Base-by-base conservation (phyloP, 2,113 vertebrate genomes). In the Tretioscincus oriximinensis region DNA sequence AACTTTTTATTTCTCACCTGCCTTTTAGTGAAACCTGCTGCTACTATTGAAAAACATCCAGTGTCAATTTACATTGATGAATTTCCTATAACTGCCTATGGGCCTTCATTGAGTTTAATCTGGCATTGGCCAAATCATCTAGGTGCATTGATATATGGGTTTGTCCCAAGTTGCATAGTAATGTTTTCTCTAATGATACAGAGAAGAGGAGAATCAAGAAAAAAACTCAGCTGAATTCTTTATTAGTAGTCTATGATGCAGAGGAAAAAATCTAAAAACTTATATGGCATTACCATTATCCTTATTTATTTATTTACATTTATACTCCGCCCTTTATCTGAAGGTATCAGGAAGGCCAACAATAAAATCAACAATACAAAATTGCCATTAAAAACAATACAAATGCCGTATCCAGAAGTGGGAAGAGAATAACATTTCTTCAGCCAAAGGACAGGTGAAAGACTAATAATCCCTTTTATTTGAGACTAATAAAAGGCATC, bases 261-360 rank as follows among this genome's bases (percentile, higher is more conserved):
- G 0, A 61, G 49, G 74, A 61, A 85, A 20, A 0, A 60, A 41
- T 0, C n/a, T 0, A 3, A 10, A 14, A 54, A 3, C 21, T 67
- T 26, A 4, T 2, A 54, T 18, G 22, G 12, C 12, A 21, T 47
- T 70, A 9, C 3, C 79, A 61, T 4, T n/a, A n/a, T n/a, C n/a
- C n/a, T n/a, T n/a, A n/a, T n/a, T n/a, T n/a, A n/a, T n/a, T n/a
- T n/a, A n/a, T n/a, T n/a, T n/a, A n/a, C n/a, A n/a, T n/a, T n/a
- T n/a, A n/a, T n/a, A n/a, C n/a, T n/a, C n/a, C n/a, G n/a, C n/a
- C n/a, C n/a, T n/a, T n/a, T n/a, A n/a, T n/a, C n/a, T n/a, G n/a
- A n/a, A n/a, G n/a, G n/a, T n/a, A n/a, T n/a, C n/a, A n/a, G n/a
- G n/a, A n/a, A n/a, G n/a, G n/a, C n/a, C n/a, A n/a, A n/a, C n/a